Percentiles rank a stretch among this genome's conserved stretches.
phyloP scores from a whole-genome alignment of 1,140 invertebrate genomes.

The Euura lappo region DNA sequence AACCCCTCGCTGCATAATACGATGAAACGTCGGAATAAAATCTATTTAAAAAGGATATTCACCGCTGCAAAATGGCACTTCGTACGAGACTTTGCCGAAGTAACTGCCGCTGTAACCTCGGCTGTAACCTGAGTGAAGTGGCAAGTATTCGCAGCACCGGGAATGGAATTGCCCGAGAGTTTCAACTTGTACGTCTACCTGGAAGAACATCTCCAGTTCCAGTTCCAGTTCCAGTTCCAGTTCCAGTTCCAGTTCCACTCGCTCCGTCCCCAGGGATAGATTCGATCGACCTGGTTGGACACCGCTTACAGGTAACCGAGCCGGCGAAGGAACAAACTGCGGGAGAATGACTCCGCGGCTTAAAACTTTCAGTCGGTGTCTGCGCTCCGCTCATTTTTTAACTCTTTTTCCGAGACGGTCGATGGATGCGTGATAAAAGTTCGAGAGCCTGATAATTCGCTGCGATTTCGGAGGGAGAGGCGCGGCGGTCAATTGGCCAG shows the following conservation, averaged over 20 bases:
- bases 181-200: neutral
- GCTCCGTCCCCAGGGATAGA: slow-evolving; percentile 37
- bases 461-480: no score
- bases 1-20: no score
- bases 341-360: neutral
- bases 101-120: slow-evolving; percentile 30
- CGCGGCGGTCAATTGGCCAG: no score
- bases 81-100: slow-evolving; percentile 33
- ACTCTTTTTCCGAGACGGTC: no score
- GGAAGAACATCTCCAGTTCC: slow-evolving; percentile 17
- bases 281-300: slow-evolving; percentile 40
- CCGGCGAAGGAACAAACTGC: slow-evolving; percentile 28
- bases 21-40: no score
- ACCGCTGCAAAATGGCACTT: no score
- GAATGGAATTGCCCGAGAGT: slow-evolving; percentile 25
- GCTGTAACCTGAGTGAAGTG: slow-evolving; percentile 47
- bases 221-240: slow-evolving; percentile 14
- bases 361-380: no score
- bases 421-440: no score
- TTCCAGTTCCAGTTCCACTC: slow-evolving; percentile 9
- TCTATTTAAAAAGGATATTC: no score
- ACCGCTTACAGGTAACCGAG: slow-evolving; percentile 48
- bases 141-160: slow-evolving; percentile 43
- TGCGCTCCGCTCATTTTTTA: no score
- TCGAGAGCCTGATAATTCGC: no score